These are phyloP conservation scores for Neodon shergylaensis DNA, from an alignment of 2,113 vertebrate genomes.

Conservation along the genomic window DNA sequence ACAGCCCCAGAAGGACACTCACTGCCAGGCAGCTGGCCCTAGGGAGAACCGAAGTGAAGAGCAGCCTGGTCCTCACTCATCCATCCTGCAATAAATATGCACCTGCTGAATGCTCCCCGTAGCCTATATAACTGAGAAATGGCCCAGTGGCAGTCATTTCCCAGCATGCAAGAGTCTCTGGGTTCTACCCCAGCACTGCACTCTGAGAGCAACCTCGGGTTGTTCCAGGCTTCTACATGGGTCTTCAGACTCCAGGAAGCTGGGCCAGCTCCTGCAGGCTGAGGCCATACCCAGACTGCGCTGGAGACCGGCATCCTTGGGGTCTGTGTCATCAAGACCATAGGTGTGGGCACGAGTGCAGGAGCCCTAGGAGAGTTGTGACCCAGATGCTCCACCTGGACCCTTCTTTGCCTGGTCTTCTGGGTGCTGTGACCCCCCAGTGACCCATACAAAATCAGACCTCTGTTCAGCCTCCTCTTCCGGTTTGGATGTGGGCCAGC, in stretches of 20 bases:
- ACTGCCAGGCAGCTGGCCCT: not conserved
- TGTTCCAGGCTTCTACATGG: not conserved
- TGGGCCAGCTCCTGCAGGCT: not conserved
- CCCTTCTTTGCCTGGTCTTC: not conserved
- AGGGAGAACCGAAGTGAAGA: not conserved
- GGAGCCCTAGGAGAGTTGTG: not conserved
- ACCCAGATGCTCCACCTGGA: not conserved
- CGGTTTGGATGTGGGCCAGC: rapidly evolving
- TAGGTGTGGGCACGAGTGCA: not conserved
- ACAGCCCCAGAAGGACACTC: not conserved
- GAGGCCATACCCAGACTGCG: not conserved
- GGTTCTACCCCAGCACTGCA: not conserved
- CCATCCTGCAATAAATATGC: too few species aligned
- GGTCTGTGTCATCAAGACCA: not conserved
- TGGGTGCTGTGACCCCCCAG: not conserved
- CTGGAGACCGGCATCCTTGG: not conserved
- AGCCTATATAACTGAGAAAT: not conserved
- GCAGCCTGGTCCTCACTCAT: too few species aligned
- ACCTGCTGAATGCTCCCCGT: not conserved
- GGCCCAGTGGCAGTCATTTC: not conserved
- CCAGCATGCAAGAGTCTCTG: not conserved
- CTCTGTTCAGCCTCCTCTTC: too few species aligned
- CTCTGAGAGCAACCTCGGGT: not conserved
- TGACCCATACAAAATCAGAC: not conserved
- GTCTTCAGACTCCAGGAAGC: not conserved